These are phyloP conservation scores for Cantharis lateralis DNA, from an alignment of 2,888 invertebrate genomes.

Conservation along the genomic window DNA sequence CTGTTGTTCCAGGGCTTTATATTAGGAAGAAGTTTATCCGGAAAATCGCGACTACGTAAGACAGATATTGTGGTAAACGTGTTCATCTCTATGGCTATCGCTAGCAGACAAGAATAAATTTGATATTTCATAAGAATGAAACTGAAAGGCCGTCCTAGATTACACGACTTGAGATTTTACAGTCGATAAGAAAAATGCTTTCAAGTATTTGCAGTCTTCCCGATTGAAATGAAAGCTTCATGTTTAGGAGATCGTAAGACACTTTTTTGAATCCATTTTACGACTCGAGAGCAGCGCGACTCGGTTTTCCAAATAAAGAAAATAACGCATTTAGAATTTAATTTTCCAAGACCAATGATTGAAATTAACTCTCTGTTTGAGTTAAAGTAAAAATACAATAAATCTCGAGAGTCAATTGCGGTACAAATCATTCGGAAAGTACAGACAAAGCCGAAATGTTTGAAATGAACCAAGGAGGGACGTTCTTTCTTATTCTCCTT, in stretches of 20 bases:
- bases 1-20: constrained; percentile 7
- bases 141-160: constrained; percentile 14
- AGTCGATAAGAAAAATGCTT: constrained; percentile 10
- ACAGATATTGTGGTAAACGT: constrained; percentile 20
- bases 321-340: not conserved
- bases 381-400: not conserved
- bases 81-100: constrained; percentile 20
- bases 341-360: not conserved
- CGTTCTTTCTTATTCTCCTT: not conserved
- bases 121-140: constrained; percentile 15
- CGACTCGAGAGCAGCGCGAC: too few species aligned
- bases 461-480: not conserved
- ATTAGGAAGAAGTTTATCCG: constrained; percentile 13
- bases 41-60: constrained; percentile 18
- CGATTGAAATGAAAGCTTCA: constrained; percentile 12
- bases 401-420: not conserved
- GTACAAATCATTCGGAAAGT: not conserved
- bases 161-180: constrained; percentile 19
- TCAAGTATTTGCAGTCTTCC: constrained; percentile 12
- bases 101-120: constrained; percentile 23
- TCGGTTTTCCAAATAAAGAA: not conserved
- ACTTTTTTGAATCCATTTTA: not conserved
- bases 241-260: constrained; percentile 5
- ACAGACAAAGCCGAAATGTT: not conserved
- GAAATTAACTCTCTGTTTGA: not conserved